Percentiles rank a stretch among this genome's conserved stretches.
Evolutionary conservation across 2,797 vertebrate genomes (phyloP).

Genomic region (Setipinna tenuifilis): DNA sequence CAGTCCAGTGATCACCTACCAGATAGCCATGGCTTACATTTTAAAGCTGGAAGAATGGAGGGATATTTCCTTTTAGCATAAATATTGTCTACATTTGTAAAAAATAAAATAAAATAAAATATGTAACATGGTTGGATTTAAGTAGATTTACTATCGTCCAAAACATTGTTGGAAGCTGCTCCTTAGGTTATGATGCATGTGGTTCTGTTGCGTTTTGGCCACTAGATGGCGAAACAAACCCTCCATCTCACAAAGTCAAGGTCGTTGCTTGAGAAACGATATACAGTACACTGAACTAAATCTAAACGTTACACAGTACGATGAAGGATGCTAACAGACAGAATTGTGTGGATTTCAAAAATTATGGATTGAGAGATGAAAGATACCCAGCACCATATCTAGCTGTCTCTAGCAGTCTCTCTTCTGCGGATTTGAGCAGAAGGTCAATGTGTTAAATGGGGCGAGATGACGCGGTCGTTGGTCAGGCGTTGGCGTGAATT

Average conservation of each 20-base stretch:
- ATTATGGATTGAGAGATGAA: not conserved
- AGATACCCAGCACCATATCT: not conserved
- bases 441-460: conserved; percentile 52
- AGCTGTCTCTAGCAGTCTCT: conserved; percentile 4
- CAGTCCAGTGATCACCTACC: not conserved
- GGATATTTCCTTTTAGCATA: not conserved
- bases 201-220: not conserved
- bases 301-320: not conserved
- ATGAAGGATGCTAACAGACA: not conserved
- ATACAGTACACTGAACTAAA: not conserved
- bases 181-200: not conserved
- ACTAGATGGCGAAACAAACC: conserved; percentile 33
- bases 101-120: not conserved
- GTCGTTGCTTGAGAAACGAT: not conserved
- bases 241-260: not conserved
- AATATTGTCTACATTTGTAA: not conserved
- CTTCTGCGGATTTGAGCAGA: conserved; percentile 4
- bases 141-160: not conserved
- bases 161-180: not conserved
- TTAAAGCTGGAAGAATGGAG: not conserved
- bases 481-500: conserved; percentile 47
- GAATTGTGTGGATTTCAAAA: not conserved
- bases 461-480: conserved; percentile 43
- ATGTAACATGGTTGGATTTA: not conserved
- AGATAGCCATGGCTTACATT: not conserved